These are phyloP conservation scores for Sciurus vulgaris DNA, from an alignment of 2,797 vertebrate species.

Conservation along the genomic window DNA sequence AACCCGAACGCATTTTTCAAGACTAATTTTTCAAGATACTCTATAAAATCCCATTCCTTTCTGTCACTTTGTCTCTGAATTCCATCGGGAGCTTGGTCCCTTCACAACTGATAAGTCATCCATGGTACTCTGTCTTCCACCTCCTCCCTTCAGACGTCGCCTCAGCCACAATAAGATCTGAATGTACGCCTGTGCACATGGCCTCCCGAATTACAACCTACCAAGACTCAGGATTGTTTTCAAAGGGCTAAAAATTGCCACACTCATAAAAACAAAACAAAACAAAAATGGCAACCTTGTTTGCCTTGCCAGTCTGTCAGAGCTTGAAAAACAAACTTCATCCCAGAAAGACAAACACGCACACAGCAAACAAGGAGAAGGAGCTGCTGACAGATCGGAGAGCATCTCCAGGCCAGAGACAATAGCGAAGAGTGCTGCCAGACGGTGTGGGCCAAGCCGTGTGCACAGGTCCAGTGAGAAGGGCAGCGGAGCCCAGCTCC, in stretches of 20 bases:
- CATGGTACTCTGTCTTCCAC: constrained; percentile 74
- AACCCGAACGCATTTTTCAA: constrained; percentile 27
- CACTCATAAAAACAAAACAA: constrained; percentile 76
- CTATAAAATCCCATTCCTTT: constrained; percentile 4
- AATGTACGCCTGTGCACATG: constrained; percentile 72
- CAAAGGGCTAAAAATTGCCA: constrained; percentile 81
- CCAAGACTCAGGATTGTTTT: constrained; percentile 73
- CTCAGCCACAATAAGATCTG: constrained; percentile 75
- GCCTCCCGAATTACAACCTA: constrained; percentile 79
- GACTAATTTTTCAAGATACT: constrained; percentile 61
- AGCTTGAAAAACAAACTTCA: constrained; percentile 83
- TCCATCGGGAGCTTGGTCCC: constrained; percentile 68
- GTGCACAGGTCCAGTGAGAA: too few relatives aligned
- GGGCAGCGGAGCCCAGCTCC: background rate
- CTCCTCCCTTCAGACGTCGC: constrained; percentile 63
- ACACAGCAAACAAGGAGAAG: constrained; percentile 70
- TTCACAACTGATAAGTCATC: constrained; percentile 70
- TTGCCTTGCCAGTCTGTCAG: constrained; percentile 84
- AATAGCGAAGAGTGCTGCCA: background rate
- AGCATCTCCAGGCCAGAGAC: background rate
- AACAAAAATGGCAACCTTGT: constrained; percentile 84
- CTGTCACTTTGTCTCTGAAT: constrained; percentile 38
- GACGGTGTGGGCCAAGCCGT: too few relatives aligned
- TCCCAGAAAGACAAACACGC: constrained; percentile 68
- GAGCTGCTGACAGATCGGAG: constrained; percentile 12